Evolutionary conservation across 2,113 vertebrate species (phyloP).

Genomic region (Hemibagrus wyckioides): DNA sequence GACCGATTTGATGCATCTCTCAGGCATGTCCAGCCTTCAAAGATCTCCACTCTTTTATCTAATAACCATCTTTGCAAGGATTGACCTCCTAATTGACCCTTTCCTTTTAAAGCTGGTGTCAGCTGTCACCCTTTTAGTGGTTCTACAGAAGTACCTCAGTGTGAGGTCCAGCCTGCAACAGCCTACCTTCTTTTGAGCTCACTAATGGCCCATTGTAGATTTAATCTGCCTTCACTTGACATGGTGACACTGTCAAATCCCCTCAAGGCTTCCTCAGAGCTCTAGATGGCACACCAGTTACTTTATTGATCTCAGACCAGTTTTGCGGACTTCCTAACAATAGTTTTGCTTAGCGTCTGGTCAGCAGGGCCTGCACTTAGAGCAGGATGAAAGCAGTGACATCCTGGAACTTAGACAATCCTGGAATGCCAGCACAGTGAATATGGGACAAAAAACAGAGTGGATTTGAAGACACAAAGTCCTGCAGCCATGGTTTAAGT

Average conservation of each 20-base stretch:
- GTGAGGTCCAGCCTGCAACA: constrained; percentile 26
- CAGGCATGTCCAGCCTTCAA: background rate
- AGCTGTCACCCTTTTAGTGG: constrained; percentile 9
- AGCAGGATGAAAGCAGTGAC: background rate
- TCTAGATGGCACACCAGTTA: background rate
- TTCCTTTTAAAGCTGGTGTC: constrained; percentile 24
- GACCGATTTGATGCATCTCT: background rate
- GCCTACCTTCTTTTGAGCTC: constrained; percentile 32
- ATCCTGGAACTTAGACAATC: background rate
- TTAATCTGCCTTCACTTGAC: constrained; percentile 42
- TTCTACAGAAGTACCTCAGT: constrained; percentile 27
- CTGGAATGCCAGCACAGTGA: constrained; percentile 6
- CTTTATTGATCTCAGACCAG: constrained; percentile 7
- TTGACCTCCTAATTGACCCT: constrained; percentile 18
- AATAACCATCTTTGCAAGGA: background rate
- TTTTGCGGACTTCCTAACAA: constrained; percentile 11
- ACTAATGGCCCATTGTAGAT: constrained; percentile 36
- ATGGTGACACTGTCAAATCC: constrained; percentile 32
- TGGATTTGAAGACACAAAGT: background rate
- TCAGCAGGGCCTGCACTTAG: background rate
- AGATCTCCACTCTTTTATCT: background rate
- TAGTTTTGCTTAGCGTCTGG: background rate
- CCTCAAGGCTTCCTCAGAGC: constrained; percentile 30
- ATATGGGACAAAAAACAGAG: background rate
- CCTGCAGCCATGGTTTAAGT: background rate